phyloP scores from a whole-genome alignment of 2,113 vertebrate genomes.

The Rutilus rutilus region DNA sequence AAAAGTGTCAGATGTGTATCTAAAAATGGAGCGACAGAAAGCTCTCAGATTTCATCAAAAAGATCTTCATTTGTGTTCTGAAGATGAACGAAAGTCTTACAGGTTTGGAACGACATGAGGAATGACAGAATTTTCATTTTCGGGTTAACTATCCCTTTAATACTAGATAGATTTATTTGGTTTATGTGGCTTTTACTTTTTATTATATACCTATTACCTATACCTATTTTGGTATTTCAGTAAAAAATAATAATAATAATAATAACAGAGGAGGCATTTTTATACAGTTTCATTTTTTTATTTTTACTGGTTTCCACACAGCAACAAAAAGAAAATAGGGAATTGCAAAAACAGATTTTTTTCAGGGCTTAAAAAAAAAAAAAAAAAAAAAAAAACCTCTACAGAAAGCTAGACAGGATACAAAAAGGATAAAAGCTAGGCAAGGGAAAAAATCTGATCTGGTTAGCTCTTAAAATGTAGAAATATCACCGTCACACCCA shows the following conservation, averaged over 20 bases:
- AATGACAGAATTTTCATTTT: too few species aligned
- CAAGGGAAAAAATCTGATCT: background rate
- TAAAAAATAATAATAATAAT: background rate
- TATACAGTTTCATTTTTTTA: background rate
- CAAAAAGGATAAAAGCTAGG: background rate
- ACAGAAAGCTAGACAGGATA: background rate
- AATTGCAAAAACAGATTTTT: slow-evolving; percentile 13
- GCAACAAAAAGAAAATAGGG: background rate
- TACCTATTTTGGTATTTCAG: background rate
- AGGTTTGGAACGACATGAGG: too few species aligned
- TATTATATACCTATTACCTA: background rate
- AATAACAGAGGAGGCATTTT: background rate
- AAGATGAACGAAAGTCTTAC: too few species aligned
- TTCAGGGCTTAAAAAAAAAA: background rate
- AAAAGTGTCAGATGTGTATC: too few species aligned
- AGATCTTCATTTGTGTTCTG: too few species aligned
- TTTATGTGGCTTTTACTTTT: background rate
- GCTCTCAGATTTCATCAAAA: too few species aligned
- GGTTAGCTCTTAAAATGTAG: background rate
- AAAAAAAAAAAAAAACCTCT: background rate
- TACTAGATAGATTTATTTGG: background rate
- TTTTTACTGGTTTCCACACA: background rate
- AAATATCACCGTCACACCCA: background rate
- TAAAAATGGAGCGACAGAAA: too few species aligned
- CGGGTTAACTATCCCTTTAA: background rate